Evolutionary conservation across 2,888 invertebrate species (phyloP).

Genomic region (Leucoma salicis): DNA sequence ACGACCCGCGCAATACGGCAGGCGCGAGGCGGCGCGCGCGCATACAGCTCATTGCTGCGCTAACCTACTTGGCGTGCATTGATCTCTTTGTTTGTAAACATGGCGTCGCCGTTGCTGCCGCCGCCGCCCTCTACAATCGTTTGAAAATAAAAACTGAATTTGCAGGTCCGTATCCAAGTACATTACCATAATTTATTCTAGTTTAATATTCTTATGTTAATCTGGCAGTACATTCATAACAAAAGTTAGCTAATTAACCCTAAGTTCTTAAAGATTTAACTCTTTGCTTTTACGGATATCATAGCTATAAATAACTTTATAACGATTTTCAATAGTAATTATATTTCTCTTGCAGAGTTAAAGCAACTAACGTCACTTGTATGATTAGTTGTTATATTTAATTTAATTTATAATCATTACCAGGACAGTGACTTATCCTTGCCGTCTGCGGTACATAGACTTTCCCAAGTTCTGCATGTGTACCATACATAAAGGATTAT

Average conservation of each 20-base stretch:
- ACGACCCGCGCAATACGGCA: conserved; percentile 74
- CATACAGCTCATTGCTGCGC: conserved; percentile 54
- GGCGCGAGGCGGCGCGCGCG: conserved; percentile 40
- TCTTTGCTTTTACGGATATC: no score
- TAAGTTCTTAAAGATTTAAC: no score
- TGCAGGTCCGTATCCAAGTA: conserved; percentile 31
- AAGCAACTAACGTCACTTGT: no score
- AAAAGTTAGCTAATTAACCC: background rate
- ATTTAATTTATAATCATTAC: no score
- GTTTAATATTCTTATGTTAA: conserved; percentile 20
- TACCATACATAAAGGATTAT: no score
- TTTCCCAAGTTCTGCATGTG: no score
- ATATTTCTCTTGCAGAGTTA: no score
- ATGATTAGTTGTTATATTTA: no score
- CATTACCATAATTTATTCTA: conserved; percentile 6
- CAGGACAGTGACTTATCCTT: no score
- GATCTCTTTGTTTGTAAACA: conserved; percentile 83
- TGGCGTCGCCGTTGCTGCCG: conserved; percentile 54
- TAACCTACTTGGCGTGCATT: conserved; percentile 80
- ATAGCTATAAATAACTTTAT: no score
- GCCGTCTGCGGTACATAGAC: no score
- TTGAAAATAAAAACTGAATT: conserved; percentile 25
- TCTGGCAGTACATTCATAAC: conserved; percentile 17
- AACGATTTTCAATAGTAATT: no score
- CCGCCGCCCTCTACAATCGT: conserved; percentile 37